Percentiles rank a stretch among this genome's conserved stretches.
Conservation (phyloP, 2,113 vertebrate species). For the Burhinus oedicnemus region DNA sequence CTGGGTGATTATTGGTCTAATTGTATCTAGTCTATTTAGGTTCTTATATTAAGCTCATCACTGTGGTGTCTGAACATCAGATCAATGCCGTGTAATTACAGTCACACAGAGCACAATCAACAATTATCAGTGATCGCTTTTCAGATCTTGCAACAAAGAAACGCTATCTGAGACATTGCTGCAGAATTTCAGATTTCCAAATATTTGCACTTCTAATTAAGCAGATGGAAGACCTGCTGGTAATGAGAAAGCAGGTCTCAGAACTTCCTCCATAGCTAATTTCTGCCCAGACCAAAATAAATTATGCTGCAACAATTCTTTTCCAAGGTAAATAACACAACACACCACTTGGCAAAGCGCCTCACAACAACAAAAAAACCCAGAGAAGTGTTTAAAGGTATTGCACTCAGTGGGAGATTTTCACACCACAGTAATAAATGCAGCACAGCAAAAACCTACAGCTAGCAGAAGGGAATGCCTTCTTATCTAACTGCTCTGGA, state of each 20-base stretch:
- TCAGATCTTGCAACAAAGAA: slow-evolving; percentile 72
- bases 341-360: slow-evolving; percentile 58
- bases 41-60: slow-evolving; percentile 49
- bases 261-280: slow-evolving; percentile 74
- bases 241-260: slow-evolving; percentile 67
- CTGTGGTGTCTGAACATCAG: slow-evolving; percentile 59
- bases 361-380: slow-evolving; percentile 31
- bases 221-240: slow-evolving; percentile 76
- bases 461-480: slow-evolving; percentile 62
- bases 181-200: slow-evolving; percentile 68
- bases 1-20: slow-evolving; percentile 61
- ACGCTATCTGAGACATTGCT: slow-evolving; percentile 56
- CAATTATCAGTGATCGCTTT: slow-evolving; percentile 69
- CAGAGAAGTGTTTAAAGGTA: slow-evolving; percentile 65
- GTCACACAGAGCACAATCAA: slow-evolving; percentile 70
- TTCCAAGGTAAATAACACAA: slow-evolving; percentile 69
- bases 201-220: slow-evolving; percentile 81
- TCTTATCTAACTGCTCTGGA: slow-evolving; percentile 74
- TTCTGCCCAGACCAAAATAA: slow-evolving; percentile 61
- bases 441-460: slow-evolving; percentile 65
- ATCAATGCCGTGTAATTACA: slow-evolving; percentile 73
- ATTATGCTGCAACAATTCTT: slow-evolving; percentile 72
- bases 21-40: slow-evolving; percentile 62
- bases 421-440: slow-evolving; percentile 68
- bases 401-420: slow-evolving; percentile 68